Conservation (phyloP, 2,888 invertebrate genomes). For the Corbicula japonica region DNA sequence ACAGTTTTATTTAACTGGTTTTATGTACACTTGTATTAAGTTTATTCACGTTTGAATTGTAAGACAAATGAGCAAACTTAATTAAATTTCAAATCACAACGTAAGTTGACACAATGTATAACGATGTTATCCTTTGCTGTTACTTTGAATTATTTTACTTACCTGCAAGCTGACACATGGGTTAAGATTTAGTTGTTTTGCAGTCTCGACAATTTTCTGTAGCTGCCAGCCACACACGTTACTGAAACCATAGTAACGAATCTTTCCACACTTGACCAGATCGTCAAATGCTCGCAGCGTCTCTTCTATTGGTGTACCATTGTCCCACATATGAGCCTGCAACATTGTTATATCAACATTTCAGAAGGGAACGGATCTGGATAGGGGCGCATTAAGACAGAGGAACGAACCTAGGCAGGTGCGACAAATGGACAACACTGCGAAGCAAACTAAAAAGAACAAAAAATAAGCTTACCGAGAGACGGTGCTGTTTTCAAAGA, state of each 20-base stretch:
- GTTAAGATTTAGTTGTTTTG: slow-evolving; percentile 67
- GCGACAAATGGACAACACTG: too few species aligned
- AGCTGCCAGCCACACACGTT: slow-evolving; percentile 84
- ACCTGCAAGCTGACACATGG: slow-evolving; percentile 74
- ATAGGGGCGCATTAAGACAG: too few species aligned
- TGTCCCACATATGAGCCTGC: slow-evolving; percentile 82
- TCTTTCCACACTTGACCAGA: slow-evolving; percentile 80
- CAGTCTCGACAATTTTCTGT: slow-evolving; percentile 79
- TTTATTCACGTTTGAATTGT: not conserved
- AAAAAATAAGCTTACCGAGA: too few species aligned
- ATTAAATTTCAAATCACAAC: not conserved
- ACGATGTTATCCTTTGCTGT: not conserved
- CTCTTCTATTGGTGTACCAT: slow-evolving; percentile 80
- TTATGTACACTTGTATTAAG: too few species aligned
- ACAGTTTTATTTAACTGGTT: too few species aligned
- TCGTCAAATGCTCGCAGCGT: slow-evolving; percentile 81
- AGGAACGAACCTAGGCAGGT: too few species aligned
- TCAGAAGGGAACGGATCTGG: too few species aligned
- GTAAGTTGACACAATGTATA: not conserved
- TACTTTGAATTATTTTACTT: not conserved
- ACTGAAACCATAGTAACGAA: slow-evolving; percentile 81
- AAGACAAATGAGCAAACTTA: not conserved
- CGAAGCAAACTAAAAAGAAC: too few species aligned
- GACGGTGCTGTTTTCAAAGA: too few species aligned
- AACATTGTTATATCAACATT: too few species aligned